Percentiles rank a stretch among this genome's conserved stretches.
Conservation (phyloP, 2,113 vertebrate species). For the Piprites chloris region DNA sequence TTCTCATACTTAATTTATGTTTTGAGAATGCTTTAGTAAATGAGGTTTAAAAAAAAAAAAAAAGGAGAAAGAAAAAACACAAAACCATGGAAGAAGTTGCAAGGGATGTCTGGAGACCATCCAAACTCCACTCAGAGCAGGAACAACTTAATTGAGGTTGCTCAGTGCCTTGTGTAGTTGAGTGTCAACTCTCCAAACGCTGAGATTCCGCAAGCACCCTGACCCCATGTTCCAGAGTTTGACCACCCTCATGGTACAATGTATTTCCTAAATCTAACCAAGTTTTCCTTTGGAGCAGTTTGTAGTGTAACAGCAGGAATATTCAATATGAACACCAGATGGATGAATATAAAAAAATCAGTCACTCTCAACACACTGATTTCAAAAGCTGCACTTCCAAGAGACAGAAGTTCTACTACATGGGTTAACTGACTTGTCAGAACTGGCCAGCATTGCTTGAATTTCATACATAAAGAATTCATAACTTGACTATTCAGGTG, state of each 20-base stretch:
- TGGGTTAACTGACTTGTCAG: background rate
- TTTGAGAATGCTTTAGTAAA: background rate
- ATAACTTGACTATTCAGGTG: background rate
- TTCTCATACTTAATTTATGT: background rate
- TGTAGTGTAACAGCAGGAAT: background rate
- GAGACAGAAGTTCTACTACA: background rate
- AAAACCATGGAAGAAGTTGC: background rate
- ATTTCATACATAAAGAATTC: background rate
- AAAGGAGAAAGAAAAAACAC: background rate
- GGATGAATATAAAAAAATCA: background rate
- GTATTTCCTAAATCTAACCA: background rate
- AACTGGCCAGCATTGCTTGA: background rate
- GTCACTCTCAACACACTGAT: background rate
- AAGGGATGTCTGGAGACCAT: background rate
- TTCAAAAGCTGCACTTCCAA: background rate
- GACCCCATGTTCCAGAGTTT: background rate
- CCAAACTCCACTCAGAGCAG: background rate
- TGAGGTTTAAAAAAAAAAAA: background rate
- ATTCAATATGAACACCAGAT: background rate
- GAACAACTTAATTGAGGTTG: background rate
- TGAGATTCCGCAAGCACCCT: background rate
- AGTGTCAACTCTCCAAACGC: background rate
- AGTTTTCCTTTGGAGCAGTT: background rate
- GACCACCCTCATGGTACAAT: background rate
- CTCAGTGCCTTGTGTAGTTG: background rate